These are phyloP conservation scores for Bungarus multicinctus DNA, from an alignment of 2,113 vertebrate genomes.

Conservation along the genomic window DNA sequence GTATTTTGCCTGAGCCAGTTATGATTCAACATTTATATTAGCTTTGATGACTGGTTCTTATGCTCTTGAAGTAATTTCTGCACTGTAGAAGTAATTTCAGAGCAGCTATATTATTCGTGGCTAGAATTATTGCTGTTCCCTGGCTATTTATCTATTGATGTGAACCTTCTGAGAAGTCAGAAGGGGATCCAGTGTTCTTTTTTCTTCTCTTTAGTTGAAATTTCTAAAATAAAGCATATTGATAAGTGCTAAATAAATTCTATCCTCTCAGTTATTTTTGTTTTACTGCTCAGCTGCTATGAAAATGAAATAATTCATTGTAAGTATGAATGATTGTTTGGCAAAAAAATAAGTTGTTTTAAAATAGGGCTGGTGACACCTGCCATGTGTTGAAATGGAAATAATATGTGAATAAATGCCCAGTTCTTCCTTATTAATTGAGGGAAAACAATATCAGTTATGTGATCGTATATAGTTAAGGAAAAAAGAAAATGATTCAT, in stretches of 20 bases:
- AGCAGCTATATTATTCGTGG: background rate
- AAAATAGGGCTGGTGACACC: accelerated
- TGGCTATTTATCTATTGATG: background rate
- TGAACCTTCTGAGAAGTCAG: background rate
- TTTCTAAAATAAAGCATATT: background rate
- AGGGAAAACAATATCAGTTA: background rate
- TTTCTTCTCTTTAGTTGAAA: background rate
- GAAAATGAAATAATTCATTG: background rate
- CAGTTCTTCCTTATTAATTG: background rate
- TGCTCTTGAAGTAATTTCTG: background rate
- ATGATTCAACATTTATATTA: background rate
- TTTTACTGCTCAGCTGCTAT: slow-evolving; percentile 1
- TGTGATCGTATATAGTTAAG: too few species aligned
- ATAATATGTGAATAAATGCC: background rate
- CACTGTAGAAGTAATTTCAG: background rate
- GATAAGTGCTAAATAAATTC: background rate
- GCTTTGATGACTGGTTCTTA: background rate
- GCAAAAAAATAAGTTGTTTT: background rate
- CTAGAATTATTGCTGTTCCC: background rate
- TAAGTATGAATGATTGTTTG: background rate
- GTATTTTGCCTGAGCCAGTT: background rate
- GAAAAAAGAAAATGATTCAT: background rate
- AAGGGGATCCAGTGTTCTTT: background rate
- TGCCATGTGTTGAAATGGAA: background rate
- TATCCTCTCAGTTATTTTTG: background rate